These are phyloP conservation scores for Nasonia longicornis DNA, from an alignment of 1,140 invertebrate genomes.

Conservation along the genomic window DNA sequence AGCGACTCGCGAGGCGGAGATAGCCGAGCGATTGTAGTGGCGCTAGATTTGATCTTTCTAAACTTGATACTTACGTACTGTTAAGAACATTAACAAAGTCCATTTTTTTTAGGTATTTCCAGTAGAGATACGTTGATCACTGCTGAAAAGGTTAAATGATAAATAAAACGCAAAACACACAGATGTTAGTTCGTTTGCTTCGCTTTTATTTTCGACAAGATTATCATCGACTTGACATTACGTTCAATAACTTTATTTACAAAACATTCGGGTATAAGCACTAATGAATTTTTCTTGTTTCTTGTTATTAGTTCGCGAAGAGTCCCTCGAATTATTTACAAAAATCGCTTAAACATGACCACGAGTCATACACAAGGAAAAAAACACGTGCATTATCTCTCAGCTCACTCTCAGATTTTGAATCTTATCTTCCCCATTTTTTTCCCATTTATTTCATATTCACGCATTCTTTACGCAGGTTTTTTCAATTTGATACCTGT, in stretches of 20 bases:
- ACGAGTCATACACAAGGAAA: slow-evolving; percentile 42
- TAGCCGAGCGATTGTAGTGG: too few species aligned
- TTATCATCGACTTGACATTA: slow-evolving; percentile 45
- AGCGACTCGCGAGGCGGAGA: too few species aligned
- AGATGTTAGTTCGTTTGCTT: slow-evolving; percentile 16
- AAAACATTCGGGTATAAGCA: slow-evolving; percentile 47
- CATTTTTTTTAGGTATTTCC: too few species aligned
- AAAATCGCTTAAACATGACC: slow-evolving; percentile 35
- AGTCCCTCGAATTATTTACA: slow-evolving; percentile 43
- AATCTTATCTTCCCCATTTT: not conserved
- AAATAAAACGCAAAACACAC: slow-evolving; percentile 14
- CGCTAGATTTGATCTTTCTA: too few species aligned
- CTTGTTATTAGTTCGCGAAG: slow-evolving; percentile 33
- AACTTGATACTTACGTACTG: too few species aligned
- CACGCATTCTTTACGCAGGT: not conserved
- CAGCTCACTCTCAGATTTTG: slow-evolving; percentile 11
- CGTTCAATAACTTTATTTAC: slow-evolving; percentile 47
- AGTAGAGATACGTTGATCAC: too few species aligned
- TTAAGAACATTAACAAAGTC: too few species aligned
- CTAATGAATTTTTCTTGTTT: slow-evolving; percentile 44
- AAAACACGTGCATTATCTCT: slow-evolving; percentile 50
- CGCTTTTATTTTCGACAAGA: slow-evolving; percentile 44
- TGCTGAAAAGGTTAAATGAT: not conserved
- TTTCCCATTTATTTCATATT: slow-evolving; percentile 1
- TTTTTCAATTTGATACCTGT: slow-evolving; percentile 5